These are phyloP conservation scores for Sebastes reedi DNA, from an alignment of 2,797 vertebrate genomes.

Conservation along the genomic window DNA sequence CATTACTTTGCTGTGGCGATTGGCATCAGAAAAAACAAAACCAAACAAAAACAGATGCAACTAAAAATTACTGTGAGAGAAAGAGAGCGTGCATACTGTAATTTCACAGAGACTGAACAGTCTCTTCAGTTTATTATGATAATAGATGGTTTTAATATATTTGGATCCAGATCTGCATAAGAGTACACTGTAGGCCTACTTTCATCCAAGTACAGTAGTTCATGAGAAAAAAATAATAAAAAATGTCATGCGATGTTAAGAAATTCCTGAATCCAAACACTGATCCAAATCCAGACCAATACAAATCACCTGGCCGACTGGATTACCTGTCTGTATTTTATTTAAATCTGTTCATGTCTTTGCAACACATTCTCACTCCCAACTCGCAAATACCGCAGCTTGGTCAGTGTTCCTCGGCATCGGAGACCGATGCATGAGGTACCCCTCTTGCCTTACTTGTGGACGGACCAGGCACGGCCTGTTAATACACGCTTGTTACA, in stretches of 20 bases:
- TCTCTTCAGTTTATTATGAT: constrained; percentile 7
- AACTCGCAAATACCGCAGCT: too few relatives aligned
- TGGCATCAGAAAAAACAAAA: constrained; percentile 31
- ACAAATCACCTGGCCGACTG: neutral
- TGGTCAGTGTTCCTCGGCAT: too few relatives aligned
- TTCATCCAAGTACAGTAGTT: neutral
- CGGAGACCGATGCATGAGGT: too few relatives aligned
- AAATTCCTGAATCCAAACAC: neutral
- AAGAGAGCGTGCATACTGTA: neutral
- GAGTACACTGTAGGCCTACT: neutral
- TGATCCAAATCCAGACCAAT: neutral
- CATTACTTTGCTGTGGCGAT: constrained; percentile 32
- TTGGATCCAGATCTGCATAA: neutral
- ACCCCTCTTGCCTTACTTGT: too few relatives aligned
- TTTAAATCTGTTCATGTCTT: neutral
- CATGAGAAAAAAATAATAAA: neutral
- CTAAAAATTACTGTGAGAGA: constrained; percentile 21
- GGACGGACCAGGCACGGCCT: too few relatives aligned
- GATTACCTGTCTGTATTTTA: neutral
- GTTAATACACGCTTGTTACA: too few relatives aligned
- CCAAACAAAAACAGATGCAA: constrained; percentile 59
- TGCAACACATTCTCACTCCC: neutral
- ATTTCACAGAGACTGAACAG: constrained; percentile 21
- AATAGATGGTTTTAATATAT: constrained; percentile 6
- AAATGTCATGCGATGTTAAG: neutral